Base-by-base conservation (phyloP, 2,888 invertebrate species). In the Metacarcinus magister region DNA sequence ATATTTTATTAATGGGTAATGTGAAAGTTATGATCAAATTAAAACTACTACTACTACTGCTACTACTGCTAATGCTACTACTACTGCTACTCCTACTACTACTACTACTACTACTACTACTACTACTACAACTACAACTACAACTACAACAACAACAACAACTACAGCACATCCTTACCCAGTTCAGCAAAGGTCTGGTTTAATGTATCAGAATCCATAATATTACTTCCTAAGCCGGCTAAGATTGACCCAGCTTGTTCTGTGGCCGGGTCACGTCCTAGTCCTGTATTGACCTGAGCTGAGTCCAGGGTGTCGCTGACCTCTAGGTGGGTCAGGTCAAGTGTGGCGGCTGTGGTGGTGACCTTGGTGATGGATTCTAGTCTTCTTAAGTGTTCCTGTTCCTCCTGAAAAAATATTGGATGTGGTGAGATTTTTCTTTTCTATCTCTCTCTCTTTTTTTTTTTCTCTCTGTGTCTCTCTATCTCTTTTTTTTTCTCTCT, bases 131-230 rank as follows among this genome's bases (percentile, higher is more conserved):
- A 87, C 87, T 39, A 5, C 75, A 4, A 28, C 75, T 28, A 75
- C 75, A 28, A 28, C n/a, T 28, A 54, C 54, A 54, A 54, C 54
- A 2, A 54, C 3, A 54, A 54, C 54, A 2, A 54, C 54, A 13
- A 54, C 54, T 54, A 54, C 3, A 13, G 2, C 28, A 28, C 28
- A 32, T 39, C 1, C 87, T 87, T 87, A 95, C 95, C 95, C 54
- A 95, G 48, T 32, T 95, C 95, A 16, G 95, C 95, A 92, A 95
- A 95, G 44, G 95, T 95, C 44, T 95, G 92, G 54, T 95, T 95
- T 0, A 95, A 48, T 13, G 92, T 93, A 48, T 93, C 95, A 16
- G 95, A 92, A 75, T 95, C 95, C 95, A 95, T 92, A 7, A 91
- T 87, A 92, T 95, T 92, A 13, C 92, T 75, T 48, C 92, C 95